Base-by-base conservation (phyloP, 2,888 invertebrate genomes). In the Polyommatus iphigenia region DNA sequence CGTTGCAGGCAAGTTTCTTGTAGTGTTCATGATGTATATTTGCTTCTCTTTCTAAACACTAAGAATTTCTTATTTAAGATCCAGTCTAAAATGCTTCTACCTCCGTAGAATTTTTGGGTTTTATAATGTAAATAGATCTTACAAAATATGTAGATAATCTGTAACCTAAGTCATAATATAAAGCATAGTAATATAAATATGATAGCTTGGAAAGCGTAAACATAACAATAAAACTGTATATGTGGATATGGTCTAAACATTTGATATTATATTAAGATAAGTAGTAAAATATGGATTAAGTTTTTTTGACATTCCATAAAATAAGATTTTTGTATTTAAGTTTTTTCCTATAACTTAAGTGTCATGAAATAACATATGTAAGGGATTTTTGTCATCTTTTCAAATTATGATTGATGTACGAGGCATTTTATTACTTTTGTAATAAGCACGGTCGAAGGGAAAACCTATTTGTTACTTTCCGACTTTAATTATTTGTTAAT, bases 81-180 rank as follows among this genome's bases (percentile, higher is more conserved):
- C n/a, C 57, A 7, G 20, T 20, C 7, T 59, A 59, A 59, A 59
- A 20, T 59, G 5, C 20, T 24, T 67, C 67, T 67, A 67, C 67
- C 29, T 67, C 29, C 4, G 59, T 59, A n/a, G 29, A 29, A 15
- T 32, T 32, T 67, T 13, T 29, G 6, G 18, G 67, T 67, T 67
- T 32, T 67, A 29, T 15, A 67, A 67, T 67, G 29, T 67, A 67
- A 29, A 18, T 67, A 67, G 67, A 67, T 67, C 67, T 32, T 67
- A 67, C 29, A 29, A 67, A 29, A 32, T 67, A 15, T 67, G 20
- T 20, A 67, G 20, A 67, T 20, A 67, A 67, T 15, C 3, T 46
- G 41, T 73, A 73, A 73, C 41, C 41, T 73, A 73, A 73, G 73
- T 46, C 73, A 73, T 73, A 73, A 73, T 50, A 50, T 41, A 73